Percentiles rank a stretch among this genome's conserved stretches.
phyloP scores from a whole-genome alignment of 2,113 vertebrate genomes.

The Amphiprion ocellaris region DNA sequence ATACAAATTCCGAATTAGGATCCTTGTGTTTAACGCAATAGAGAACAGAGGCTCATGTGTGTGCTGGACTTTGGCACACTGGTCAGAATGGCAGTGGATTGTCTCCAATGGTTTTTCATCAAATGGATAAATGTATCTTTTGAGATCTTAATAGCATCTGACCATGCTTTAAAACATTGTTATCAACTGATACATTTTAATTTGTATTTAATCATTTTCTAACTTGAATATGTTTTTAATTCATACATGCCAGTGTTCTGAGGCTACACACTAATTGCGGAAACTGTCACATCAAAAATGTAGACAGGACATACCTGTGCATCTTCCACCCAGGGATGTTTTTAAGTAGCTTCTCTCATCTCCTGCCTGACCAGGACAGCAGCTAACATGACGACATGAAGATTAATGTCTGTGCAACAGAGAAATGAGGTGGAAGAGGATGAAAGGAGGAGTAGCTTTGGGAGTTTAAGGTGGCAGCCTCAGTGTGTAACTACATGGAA shows the following conservation, averaged over 20 bases:
- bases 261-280: background rate
- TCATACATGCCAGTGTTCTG: background rate
- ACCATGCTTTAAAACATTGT: too few relatives aligned
- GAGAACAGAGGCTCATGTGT: background rate
- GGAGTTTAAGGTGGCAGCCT: slow-evolving; percentile 27
- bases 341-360: slow-evolving; percentile 51
- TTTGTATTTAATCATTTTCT: background rate
- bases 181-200: background rate
- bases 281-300: background rate
- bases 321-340: slow-evolving; percentile 5
- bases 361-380: slow-evolving; percentile 45
- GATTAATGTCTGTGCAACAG: slow-evolving; percentile 58
- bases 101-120: background rate
- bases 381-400: slow-evolving; percentile 55
- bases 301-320: background rate
- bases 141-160: too few relatives aligned
- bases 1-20: too few relatives aligned
- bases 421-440: slow-evolving; percentile 33
- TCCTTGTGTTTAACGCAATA: background rate
- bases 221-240: background rate
- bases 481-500: slow-evolving; percentile 28
- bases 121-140: too few relatives aligned
- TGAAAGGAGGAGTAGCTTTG: slow-evolving; percentile 38
- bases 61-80: background rate
- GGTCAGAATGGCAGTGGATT: background rate